Evolutionary conservation across 2,888 invertebrate species (phyloP), one percentile per base, ranked within the genome.

Genomic region (Trimorus sp.): DNA sequence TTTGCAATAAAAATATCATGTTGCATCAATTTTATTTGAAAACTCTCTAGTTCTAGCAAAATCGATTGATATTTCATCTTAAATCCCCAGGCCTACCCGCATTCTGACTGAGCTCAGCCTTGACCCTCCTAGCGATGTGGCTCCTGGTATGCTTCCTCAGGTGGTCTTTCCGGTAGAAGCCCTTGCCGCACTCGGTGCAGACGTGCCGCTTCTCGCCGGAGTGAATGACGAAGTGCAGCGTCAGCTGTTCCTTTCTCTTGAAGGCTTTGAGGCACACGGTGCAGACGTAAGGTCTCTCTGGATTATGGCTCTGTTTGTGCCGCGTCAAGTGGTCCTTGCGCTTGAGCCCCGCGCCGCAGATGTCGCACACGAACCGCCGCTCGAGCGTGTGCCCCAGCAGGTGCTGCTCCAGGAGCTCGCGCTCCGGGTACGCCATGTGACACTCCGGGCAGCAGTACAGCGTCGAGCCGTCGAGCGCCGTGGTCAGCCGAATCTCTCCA

Each of bases 401-500:
- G 92, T 97, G 97, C 88, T 97, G 97, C 87, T 97, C 97, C 74
- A 97, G 92, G 58, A 97, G 92, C 82, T 95, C 96, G 79, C 96
- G 95, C 90, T 97, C 97, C 3, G 97, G 97, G 90, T 97, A 96
- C 48, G 97, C 97, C 96, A 97, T 96, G 91, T 97, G 96, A 89
- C 97, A 97, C 90, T 97, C 97, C 0, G 97, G 97, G 90, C 97
- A 97, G 89, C 97, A 97, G 88, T 96, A 97, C 15, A 97, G 90
- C 0, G 97, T 97, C 66, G 97, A 96, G 51, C 97, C 97, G 86
- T 97, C 97, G 68, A 95, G 90, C 8, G 96, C 96, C 2, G 96
- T 96, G 9, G 96, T 96, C 38, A 96, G 92, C 48, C 96, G 93
- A 86, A 97, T 97, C 92, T 97, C 96, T 0, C 97, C 97, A 0